Evolutionary conservation across 2,888 invertebrate species (phyloP).

Genomic region (Nomada fucata): DNA sequence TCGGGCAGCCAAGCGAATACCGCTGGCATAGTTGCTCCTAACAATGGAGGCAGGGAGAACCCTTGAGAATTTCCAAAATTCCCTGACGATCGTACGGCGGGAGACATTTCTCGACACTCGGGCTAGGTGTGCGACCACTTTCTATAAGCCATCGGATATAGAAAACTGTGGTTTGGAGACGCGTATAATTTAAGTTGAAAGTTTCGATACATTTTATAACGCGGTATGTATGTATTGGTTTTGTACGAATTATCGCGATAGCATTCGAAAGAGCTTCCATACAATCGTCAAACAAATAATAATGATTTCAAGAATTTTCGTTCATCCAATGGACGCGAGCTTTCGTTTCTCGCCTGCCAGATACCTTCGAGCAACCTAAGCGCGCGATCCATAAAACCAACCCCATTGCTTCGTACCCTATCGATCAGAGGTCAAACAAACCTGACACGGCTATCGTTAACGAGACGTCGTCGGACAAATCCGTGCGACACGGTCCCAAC

Average conservation of each 20-base stretch:
- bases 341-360: too few relatives aligned
- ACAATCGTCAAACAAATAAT: neutral
- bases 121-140: too few relatives aligned
- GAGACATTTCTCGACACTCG: neutral
- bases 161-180: too few relatives aligned
- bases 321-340: too few relatives aligned
- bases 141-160: too few relatives aligned
- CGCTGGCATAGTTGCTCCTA: slow-evolving; percentile 8
- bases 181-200: neutral
- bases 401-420: neutral
- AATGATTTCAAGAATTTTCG: neutral
- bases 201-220: neutral
- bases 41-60: slow-evolving; percentile 15
- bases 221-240: too few relatives aligned
- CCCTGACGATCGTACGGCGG: neutral
- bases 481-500: slow-evolving; percentile 34
- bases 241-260: too few relatives aligned
- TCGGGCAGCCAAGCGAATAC: slow-evolving; percentile 40
- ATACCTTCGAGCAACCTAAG: too few relatives aligned
- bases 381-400: neutral
- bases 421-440: neutral
- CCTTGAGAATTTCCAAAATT: slow-evolving; percentile 45
- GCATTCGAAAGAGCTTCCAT: neutral
- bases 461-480: neutral
- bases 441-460: neutral